phyloP scores from a whole-genome alignment of 2,797 vertebrate genomes.

The Philypnodon macrostomus region DNA sequence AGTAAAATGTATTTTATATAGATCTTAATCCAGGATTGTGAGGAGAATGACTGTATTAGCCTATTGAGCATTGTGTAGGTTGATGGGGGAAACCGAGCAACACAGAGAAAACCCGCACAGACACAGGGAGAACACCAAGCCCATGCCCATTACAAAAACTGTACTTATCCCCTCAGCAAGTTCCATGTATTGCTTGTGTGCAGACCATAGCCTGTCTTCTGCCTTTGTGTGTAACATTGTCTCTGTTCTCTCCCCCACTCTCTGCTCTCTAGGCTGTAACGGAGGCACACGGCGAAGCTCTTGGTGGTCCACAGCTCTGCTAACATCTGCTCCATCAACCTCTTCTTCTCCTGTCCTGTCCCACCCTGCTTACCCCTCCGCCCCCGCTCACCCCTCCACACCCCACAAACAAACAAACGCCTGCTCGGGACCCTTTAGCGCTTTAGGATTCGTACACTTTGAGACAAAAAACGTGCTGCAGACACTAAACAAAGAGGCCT shows the following conservation, averaged over 20 bases:
- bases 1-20: too few species aligned
- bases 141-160: too few species aligned
- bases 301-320: conserved; percentile 62
- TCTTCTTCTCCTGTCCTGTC: conserved; percentile 28
- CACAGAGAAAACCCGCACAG: too few species aligned
- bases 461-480: conserved; percentile 49
- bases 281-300: conserved; percentile 65
- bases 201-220: conserved; percentile 32
- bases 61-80: too few species aligned
- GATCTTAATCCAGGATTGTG: too few species aligned
- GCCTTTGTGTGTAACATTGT: conserved; percentile 54
- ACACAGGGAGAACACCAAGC: too few species aligned
- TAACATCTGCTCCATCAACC: conserved; percentile 64
- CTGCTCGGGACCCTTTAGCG: conserved; percentile 65
- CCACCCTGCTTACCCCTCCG: conserved; percentile 40
- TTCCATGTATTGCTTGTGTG: conserved; percentile 14
- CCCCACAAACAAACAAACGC: conserved; percentile 21
- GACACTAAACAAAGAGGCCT: conserved; percentile 71
- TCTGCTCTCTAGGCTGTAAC: conserved; percentile 85
- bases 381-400: conserved; percentile 36
- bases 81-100: too few species aligned
- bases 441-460: conserved; percentile 46
- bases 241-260: conserved; percentile 59
- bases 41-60: too few species aligned
- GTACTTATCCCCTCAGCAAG: neutral